Conservation (phyloP, 2,113 vertebrate genomes). For the Azemiops feae region DNA sequence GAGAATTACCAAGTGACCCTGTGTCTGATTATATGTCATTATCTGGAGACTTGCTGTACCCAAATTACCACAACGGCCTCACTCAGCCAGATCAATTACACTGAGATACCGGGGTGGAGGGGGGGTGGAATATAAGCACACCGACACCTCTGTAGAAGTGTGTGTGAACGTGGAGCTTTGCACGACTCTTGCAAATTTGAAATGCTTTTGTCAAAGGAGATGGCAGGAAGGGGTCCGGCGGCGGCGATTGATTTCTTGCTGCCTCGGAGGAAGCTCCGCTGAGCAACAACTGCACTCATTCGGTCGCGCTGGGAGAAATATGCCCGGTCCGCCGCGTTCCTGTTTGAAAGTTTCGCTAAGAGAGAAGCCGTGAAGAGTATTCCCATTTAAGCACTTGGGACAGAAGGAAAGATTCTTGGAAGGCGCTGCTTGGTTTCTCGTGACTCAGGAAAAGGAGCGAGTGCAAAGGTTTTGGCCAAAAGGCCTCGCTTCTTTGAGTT, state of each 20-base stretch:
- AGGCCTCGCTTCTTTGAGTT: not conserved
- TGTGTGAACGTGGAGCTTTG: conserved; percentile 48
- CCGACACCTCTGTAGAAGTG: conserved; percentile 55
- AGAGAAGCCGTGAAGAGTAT: not conserved
- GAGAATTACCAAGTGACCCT: conserved; percentile 91
- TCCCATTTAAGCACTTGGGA: not conserved
- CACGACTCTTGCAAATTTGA: conserved; percentile 37
- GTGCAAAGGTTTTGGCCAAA: not conserved
- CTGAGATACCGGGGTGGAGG: conserved; percentile 51
- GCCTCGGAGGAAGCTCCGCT: not conserved
- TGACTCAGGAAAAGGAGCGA: not conserved
- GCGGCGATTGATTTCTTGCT: not conserved
- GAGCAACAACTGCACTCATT: not conserved
- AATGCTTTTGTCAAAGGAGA: not conserved
- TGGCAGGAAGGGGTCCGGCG: not conserved
- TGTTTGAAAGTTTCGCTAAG: not conserved
- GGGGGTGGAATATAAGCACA: conserved; percentile 28
- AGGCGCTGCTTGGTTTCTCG: not conserved
- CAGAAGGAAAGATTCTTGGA: not conserved
- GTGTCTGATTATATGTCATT: conserved; percentile 92
- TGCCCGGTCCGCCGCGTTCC: not conserved
- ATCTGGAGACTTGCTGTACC: conserved; percentile 88
- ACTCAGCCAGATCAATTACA: conserved; percentile 77
- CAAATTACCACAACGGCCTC: conserved; percentile 84
- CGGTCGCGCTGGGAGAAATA: not conserved